Evolutionary conservation across 2,113 vertebrate genomes (phyloP), one percentile per base, ranked within the genome.

Genomic region (Arenaria interpres): DNA sequence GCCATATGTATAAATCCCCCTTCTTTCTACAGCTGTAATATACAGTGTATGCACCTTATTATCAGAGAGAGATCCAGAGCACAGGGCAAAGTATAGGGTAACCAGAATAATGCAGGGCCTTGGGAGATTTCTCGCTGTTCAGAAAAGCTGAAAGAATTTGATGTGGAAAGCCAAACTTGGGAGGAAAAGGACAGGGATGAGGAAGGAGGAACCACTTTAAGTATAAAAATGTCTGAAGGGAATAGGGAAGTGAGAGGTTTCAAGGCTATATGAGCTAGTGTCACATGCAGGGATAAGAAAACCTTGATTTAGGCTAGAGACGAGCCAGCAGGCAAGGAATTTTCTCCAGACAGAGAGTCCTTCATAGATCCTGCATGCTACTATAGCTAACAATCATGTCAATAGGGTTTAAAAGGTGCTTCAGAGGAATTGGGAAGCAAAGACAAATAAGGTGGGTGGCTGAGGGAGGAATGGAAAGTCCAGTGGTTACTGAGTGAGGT

Each of bases 371-470:
- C 56, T 80, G n/a, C 48, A 7, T 77, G 89, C 90, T 95, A 50
- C 88, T 56, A 57, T 28, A 91, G 93, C 79, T 83, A 76, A 80
- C 81, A 90, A 2, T 80, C 80, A 89, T 93, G 95, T 93, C 94
- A 96, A 28, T 96, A 95, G 71, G 66, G 84, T 90, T 96, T 96
- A 85, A 94, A 92, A 93, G 89, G 82, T 95, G 74, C 91, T 96
- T 87, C 86, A 85, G 71, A 93, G 93, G 88, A 89, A 57, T 3
- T 83, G 93, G 66, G 68, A 95, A 96, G 91, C 76, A 90, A 91
- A 96, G 95, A 96, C 73, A 97, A 97, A 90, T 96, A 91, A 92
- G 69, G 93, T 92, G 94, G 95, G 86, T 69, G 74, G 84, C 84
- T 97, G 84, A 96, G 85, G 90, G 72, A 94, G 88, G 73, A 93